phyloP scores from a whole-genome alignment of 2,113 vertebrate species.

The Amazona guildingii region DNA sequence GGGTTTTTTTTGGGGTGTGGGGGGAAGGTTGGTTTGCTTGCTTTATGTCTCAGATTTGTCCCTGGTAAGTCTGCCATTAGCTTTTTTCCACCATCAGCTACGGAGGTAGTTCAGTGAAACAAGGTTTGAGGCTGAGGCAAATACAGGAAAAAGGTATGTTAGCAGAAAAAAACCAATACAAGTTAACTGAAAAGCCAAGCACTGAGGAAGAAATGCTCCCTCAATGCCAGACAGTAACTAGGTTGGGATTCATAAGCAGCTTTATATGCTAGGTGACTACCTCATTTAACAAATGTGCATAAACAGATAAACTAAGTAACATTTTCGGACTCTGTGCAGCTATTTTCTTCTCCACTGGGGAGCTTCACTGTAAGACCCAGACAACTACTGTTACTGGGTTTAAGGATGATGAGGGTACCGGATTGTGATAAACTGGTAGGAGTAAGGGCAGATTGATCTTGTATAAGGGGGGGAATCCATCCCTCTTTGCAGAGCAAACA shows the following conservation, averaged over 20 bases:
- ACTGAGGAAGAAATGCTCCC: background rate
- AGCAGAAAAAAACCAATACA: background rate
- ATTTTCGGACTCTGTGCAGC: background rate
- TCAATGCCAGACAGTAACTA: background rate
- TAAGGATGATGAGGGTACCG: background rate
- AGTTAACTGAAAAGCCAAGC: background rate
- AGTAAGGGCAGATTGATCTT: background rate
- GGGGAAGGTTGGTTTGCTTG: background rate
- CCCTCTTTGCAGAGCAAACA: background rate
- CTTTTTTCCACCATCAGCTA: background rate
- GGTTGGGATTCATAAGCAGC: background rate
- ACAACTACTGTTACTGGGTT: background rate
- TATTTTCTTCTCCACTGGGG: background rate
- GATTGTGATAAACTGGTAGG: accelerated
- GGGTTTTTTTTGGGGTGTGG: background rate
- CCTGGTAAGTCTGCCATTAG: background rate
- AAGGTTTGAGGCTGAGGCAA: background rate
- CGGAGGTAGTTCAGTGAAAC: background rate
- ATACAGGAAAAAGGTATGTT: background rate
- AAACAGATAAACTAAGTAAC: background rate
- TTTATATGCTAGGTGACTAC: background rate
- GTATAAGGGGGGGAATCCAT: background rate
- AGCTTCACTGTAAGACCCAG: background rate
- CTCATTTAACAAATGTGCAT: background rate
- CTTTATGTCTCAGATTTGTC: background rate